These are phyloP conservation scores for Epizoanthus ramosus DNA, from an alignment of 92 coral and sea anemone genomes.

Conservation along the genomic window DNA sequence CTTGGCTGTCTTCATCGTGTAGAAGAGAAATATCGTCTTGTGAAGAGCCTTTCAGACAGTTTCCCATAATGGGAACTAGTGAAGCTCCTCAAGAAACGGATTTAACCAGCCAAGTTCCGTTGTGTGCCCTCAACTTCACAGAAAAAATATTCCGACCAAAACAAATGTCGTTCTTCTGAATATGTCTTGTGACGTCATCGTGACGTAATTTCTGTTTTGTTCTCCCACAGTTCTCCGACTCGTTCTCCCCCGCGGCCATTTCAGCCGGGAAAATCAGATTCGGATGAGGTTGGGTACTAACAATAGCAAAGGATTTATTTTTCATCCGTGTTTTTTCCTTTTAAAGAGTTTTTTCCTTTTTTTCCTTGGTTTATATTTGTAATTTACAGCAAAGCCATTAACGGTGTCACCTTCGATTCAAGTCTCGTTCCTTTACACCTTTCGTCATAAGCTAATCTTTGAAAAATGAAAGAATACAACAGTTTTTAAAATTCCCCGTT, in stretches of 20 bases:
- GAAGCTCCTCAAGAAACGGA: constrained; percentile 36
- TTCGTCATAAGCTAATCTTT: too few species aligned
- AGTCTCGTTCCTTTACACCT: too few species aligned
- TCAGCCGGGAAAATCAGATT: too few species aligned
- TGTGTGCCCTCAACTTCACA: constrained; percentile 24
- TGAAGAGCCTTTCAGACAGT: constrained; percentile 90
- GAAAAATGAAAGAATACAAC: too few species aligned
- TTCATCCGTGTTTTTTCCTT: too few species aligned
- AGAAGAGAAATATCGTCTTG: constrained; percentile 97
- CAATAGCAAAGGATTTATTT: too few species aligned
- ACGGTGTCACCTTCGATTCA: too few species aligned
- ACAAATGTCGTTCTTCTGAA: constrained; percentile 65
- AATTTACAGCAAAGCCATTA: too few species aligned
- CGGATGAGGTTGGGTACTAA: too few species aligned
- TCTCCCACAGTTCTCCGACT: background rate
- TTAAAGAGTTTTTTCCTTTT: too few species aligned
- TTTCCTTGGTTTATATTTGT: too few species aligned
- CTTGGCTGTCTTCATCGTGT: constrained; percentile 93
- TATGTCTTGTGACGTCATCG: constrained; percentile 65
- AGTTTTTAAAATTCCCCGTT: too few species aligned
- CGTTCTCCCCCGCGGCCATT: constrained; percentile 14
- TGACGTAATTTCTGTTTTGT: constrained; percentile 24
- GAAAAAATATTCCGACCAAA: constrained; percentile 80
- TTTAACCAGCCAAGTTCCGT: constrained; percentile 44
- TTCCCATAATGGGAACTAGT: constrained; percentile 91